Evolutionary conservation across 2,113 vertebrate species (phyloP), one percentile per base, ranked within the genome.

Genomic region (Meleagris gallopavo): DNA sequence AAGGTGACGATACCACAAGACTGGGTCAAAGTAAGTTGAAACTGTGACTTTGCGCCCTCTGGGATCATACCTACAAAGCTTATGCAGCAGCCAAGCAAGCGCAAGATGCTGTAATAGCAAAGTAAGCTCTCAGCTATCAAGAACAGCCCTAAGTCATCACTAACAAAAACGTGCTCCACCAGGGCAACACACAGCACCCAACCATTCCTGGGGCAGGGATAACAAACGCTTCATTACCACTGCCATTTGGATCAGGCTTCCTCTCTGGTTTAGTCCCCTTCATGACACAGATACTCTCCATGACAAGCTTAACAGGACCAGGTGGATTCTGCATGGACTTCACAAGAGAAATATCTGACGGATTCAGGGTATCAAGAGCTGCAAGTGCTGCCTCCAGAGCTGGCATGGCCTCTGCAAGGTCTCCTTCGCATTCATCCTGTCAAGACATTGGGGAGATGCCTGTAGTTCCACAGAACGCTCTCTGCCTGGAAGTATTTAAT

Each of bases 261-360:
- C 98, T 98, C 90, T 99, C 98, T 11, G 99, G 97, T 88, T 97
- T 99, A 76, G 98, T 97, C 55, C 98, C 98, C 93, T 98, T 99
- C 98, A 99, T 99, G 76, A 99, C 96, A 40, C 99, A 99, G 90
- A 99, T 99, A 69, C 98, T 99, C 96, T 99, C 99, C 99, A 99
- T 99, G 88, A 99, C 98, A 0, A 99, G 98, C 91, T 99, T 99
- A 61, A 99, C 98, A 16, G 97, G 97, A 43, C 97, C 98, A 3
- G 99, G 99, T 13, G 99, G 99, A 88, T 99, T 99, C 95, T 98
- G 97, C 99, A 99, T 99, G 11, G 99, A 97, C 95, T 99, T 99
- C 66, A 99, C 98, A 48, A 99, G 97, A 5, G 98, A 98, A 95
- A 99, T 98, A 88, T 99, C 99, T 1, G 98, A 60, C 2, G 98